These are phyloP conservation scores for Mythimna ferrago DNA, from an alignment of 2,888 invertebrate species.

Conservation along the genomic window DNA sequence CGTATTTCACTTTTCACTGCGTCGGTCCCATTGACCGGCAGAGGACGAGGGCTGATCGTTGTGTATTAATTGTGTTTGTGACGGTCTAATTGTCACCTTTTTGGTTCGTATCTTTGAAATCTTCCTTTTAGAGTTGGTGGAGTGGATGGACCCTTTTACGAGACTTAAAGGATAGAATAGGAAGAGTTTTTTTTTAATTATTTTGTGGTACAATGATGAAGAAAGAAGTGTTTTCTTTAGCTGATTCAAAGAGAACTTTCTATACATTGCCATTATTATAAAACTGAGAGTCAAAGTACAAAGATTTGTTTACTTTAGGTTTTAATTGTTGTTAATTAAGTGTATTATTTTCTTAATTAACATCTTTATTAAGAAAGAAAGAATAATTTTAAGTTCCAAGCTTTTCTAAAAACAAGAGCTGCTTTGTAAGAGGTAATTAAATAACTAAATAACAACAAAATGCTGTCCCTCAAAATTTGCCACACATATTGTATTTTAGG, in stretches of 20 bases:
- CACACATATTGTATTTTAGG: too few relatives aligned
- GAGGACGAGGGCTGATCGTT: slow-evolving; percentile 58
- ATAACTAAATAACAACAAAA: not conserved
- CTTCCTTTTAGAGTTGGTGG: slow-evolving; percentile 54
- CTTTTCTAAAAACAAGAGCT: not conserved
- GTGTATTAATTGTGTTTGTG: slow-evolving; percentile 67
- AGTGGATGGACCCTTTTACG: slow-evolving; percentile 47
- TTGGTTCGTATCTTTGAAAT: slow-evolving; percentile 59
- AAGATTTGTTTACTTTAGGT: too few relatives aligned
- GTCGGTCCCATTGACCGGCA: slow-evolving; percentile 64
- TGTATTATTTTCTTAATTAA: too few relatives aligned
- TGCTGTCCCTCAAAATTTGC: not conserved
- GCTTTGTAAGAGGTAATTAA: not conserved
- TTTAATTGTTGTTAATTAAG: too few relatives aligned
- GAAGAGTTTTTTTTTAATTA: slow-evolving; percentile 2
- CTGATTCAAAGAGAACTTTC: not conserved
- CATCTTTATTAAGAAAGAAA: too few relatives aligned
- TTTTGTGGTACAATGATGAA: not conserved
- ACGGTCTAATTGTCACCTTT: slow-evolving; percentile 65
- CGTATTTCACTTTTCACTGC: slow-evolving; percentile 71
- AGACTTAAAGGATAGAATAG: slow-evolving; percentile 21
- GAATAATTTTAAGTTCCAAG: too few relatives aligned
- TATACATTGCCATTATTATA: too few relatives aligned
- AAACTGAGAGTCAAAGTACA: too few relatives aligned
- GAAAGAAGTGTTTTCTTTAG: not conserved